A percentile compares a stretch with the other conserved stretches of the same genome.
Evolutionary conservation across 1,140 invertebrate genomes (phyloP).

Genomic region (Drosophila murphyi): DNA sequence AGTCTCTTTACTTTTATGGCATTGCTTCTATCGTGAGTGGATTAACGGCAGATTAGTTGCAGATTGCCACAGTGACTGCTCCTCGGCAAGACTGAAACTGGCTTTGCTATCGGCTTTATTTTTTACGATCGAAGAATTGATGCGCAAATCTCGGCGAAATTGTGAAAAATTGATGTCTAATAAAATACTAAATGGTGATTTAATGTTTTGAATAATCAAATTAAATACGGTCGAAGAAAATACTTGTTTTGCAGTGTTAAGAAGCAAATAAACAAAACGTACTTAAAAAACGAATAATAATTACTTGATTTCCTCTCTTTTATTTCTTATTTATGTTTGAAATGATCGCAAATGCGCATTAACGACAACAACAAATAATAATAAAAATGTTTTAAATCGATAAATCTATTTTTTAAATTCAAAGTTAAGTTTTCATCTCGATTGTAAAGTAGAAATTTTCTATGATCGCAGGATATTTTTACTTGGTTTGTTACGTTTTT

Average conservation of each 20-base stretch:
- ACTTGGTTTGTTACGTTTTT: too few species aligned
- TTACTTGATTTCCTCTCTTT: too few species aligned
- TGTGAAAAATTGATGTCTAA: not conserved
- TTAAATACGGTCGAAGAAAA: not conserved
- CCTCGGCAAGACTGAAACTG: not conserved
- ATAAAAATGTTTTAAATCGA: too few species aligned
- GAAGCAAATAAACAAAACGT: not conserved
- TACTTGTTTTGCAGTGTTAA: not conserved
- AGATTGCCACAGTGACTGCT: not conserved
- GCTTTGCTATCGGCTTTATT: not conserved
- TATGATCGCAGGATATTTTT: too few species aligned
- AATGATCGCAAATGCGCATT: not conserved
- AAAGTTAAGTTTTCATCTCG: too few species aligned
- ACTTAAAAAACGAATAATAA: too few species aligned
- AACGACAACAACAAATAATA: too few species aligned
- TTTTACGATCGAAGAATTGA: not conserved
- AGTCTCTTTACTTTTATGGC: constrained; percentile 5
- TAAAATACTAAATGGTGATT: not conserved
- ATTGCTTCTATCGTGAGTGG: constrained; percentile 3
- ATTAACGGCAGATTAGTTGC: constrained; percentile 32
- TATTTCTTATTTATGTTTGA: not conserved
- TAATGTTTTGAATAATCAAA: not conserved
- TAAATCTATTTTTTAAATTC: too few species aligned
- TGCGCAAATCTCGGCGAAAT: not conserved
- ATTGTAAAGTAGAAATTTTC: too few species aligned